Conservation (phyloP, 2,797 vertebrate genomes). For the Semotilus atromaculatus region DNA sequence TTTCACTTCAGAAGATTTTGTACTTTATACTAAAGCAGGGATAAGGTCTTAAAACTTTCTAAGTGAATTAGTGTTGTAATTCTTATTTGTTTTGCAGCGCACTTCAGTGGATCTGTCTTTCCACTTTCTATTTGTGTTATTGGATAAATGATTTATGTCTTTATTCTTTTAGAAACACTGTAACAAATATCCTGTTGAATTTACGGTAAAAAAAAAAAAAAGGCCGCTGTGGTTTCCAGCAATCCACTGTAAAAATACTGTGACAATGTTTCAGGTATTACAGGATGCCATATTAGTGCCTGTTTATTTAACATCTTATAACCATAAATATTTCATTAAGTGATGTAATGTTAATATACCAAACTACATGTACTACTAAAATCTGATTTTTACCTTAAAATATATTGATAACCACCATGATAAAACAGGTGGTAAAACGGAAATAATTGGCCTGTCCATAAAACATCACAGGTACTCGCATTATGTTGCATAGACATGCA, state of each 20-base stretch:
- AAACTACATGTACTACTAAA: not conserved
- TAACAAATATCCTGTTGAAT: not conserved
- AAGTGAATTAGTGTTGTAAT: constrained; percentile 38
- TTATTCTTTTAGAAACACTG: not conserved
- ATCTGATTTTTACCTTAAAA: too few relatives aligned
- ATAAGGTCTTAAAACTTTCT: constrained; percentile 37
- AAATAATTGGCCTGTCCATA: not conserved
- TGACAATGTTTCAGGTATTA: not conserved
- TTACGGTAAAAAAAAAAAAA: not conserved
- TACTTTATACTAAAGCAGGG: constrained; percentile 14
- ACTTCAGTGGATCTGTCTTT: not conserved
- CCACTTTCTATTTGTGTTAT: not conserved
- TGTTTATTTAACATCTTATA: too few relatives aligned
- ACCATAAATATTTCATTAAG: too few relatives aligned
- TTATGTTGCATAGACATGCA: not conserved
- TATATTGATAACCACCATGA: too few relatives aligned
- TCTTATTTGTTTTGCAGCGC: constrained; percentile 29
- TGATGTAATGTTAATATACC: too few relatives aligned
- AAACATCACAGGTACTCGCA: not conserved
- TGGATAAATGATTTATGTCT: not conserved
- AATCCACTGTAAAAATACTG: not conserved
- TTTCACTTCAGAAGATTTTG: constrained; percentile 27
- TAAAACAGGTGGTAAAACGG: not conserved
- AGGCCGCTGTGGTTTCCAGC: too few relatives aligned
- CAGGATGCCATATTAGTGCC: too few relatives aligned